Evolutionary conservation across 2,113 vertebrate genomes (phyloP), one percentile per base, ranked within the genome.

Genomic region (Chaenocephalus aceratus): DNA sequence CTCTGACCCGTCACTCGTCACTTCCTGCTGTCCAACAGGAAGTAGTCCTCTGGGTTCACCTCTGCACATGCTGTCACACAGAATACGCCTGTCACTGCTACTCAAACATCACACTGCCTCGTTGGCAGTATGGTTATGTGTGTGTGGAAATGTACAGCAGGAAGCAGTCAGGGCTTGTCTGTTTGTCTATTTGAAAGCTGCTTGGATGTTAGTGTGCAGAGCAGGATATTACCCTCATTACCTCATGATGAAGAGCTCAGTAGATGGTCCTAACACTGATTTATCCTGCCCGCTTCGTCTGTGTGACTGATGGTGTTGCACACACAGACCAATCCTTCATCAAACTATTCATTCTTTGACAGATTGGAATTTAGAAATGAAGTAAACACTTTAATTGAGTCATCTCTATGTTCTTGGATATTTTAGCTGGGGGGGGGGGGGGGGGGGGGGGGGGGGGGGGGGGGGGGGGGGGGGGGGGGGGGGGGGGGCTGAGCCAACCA

Each of bases 161-260:
- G 61, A 71, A 18, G 70, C 18, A 26, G 41, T 63, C 18, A 3
- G 51, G 7, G 60, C 58, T 46, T 10, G 73, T 85, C 72, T 82
- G 61, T 77, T 88, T 85, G 80, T 85, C 82, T 90, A 49, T 77
- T 80, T 82, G 45, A 77, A 82, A 82, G 74, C 52, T 75, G 86
- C 54, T 36, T 69, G 72, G 68, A 54, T 86, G 74, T 84, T 86
- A 58, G 61, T 85, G 77, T 72, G 72, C 83, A 86, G 79, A 85
- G 72, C 63, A 88, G 90, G 92, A 91, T 92, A 82, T 86, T 88
- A 77, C 84, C 80, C 87, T 92, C 87, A 90, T 91, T 93, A 92
- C 57, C 75, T 77, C 23, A 9, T 88, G 88, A 93, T 90, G 82
- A 93, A 93, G 90, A 90, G 89, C 89, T 93, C 91, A 90, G 86